Percentiles rank a stretch among this genome's conserved stretches.
phyloP scores from a whole-genome alignment of 2,888 invertebrate species.

The Synergus japonicus region DNA sequence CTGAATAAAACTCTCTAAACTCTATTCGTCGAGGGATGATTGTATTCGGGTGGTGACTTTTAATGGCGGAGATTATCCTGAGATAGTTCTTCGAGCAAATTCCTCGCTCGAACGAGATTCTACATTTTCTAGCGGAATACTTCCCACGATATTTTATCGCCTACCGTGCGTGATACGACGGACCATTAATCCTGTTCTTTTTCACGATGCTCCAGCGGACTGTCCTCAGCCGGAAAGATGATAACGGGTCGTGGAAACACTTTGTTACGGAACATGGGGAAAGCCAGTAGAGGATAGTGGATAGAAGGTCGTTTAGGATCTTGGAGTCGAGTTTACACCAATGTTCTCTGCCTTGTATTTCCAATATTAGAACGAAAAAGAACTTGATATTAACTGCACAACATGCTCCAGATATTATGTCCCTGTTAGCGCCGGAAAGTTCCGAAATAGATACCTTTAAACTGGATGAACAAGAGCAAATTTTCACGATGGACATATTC shows the following conservation, averaged over 20 bases:
- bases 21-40: neutral
- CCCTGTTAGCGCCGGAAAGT: too few species aligned
- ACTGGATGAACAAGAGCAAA: too few species aligned
- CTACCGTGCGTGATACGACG: constrained; percentile 68
- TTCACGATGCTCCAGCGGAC: constrained; percentile 54
- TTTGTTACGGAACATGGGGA: constrained; percentile 60
- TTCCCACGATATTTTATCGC: constrained; percentile 68
- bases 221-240: constrained; percentile 68
- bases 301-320: constrained; percentile 15
- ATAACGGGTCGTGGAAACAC: constrained; percentile 65
- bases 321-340: constrained; percentile 10
- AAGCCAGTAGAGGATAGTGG: constrained; percentile 31
- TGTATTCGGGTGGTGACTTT: constrained; percentile 45
- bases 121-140: constrained; percentile 56
- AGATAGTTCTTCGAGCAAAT: constrained; percentile 60
- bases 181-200: constrained; percentile 70
- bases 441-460: too few species aligned
- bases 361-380: neutral
- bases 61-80: constrained; percentile 65
- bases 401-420: neutral
- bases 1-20: neutral
- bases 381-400: neutral
- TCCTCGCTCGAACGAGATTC: constrained; percentile 55
- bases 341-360: constrained; percentile 2
- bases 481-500: neutral